phyloP scores from a whole-genome alignment of 2,113 vertebrate genomes.

The Halichoeres trimaculatus region DNA sequence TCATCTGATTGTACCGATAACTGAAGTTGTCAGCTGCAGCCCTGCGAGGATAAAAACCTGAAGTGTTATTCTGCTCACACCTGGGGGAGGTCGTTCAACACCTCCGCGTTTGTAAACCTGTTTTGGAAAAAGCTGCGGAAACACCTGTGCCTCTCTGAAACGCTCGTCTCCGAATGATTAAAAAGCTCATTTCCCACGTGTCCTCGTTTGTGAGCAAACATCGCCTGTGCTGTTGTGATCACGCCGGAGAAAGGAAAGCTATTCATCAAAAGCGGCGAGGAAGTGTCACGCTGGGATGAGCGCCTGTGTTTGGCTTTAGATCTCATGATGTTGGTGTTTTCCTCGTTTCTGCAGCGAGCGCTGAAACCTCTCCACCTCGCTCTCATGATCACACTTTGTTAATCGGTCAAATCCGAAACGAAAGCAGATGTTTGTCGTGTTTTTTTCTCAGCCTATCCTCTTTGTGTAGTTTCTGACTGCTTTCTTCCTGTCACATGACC shows the following conservation, averaged over 20 bases:
- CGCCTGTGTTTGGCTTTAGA: constrained; percentile 1
- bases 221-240: constrained; percentile 17
- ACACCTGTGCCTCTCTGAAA: constrained; percentile 30
- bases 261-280: constrained; percentile 1
- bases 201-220: constrained; percentile 51
- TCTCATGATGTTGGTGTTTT: neutral
- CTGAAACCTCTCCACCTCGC: constrained; percentile 8
- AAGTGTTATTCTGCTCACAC: neutral
- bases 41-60: too few species aligned
- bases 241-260: constrained; percentile 20
- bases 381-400: neutral
- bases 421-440: constrained; percentile 47
- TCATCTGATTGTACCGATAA: too few species aligned
- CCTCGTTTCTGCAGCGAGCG: neutral
- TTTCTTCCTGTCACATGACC: neutral
- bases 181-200: constrained; percentile 30
- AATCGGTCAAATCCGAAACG: constrained; percentile 15
- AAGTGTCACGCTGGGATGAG: constrained; percentile 42
- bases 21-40: too few species aligned
- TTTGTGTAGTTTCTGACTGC: neutral
- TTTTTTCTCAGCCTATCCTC: neutral
- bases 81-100: constrained; percentile 13
- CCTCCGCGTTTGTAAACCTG: neutral
- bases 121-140: neutral
- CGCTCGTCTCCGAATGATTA: neutral